Conservation (phyloP, 2,797 vertebrate genomes). For the Clarias pachynema region DNA sequence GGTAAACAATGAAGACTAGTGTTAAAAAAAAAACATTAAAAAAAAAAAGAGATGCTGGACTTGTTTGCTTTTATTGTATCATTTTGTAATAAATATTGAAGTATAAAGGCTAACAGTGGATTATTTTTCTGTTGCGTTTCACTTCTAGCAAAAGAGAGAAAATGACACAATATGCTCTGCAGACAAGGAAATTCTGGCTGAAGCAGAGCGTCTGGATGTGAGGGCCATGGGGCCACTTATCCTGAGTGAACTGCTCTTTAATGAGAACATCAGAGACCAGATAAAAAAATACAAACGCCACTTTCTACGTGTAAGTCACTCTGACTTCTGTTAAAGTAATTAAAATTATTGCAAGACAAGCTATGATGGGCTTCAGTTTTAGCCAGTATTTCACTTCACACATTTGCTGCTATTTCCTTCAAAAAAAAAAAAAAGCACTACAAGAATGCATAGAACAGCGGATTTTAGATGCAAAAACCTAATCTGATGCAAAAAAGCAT, state of each 20-base stretch:
- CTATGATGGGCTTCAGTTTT: neutral
- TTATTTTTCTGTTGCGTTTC: neutral
- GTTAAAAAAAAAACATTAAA: too few relatives aligned
- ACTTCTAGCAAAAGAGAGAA: slow-evolving; percentile 89
- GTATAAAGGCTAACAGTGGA: neutral
- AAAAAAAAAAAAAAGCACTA: too few relatives aligned
- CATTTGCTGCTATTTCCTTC: neutral
- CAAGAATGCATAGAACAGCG: too few relatives aligned
- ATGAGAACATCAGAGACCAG: slow-evolving; percentile 93
- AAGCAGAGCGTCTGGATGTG: slow-evolving; percentile 95
- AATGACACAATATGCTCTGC: slow-evolving; percentile 83
- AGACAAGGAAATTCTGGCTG: slow-evolving; percentile 92
- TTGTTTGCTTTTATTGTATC: neutral
- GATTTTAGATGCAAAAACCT: too few relatives aligned
- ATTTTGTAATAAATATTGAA: neutral
- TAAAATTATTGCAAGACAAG: neutral
- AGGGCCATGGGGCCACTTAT: slow-evolving; percentile 94
- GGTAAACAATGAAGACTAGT: neutral
- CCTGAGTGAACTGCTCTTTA: slow-evolving; percentile 92
- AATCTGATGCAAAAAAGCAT: too few relatives aligned
- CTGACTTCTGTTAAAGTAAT: neutral
- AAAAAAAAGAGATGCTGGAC: too few relatives aligned
- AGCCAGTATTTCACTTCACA: neutral
- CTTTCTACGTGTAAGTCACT: slow-evolving; percentile 86
- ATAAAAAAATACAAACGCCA: slow-evolving; percentile 93